Base-by-base conservation (phyloP, 2,797 vertebrate species). In the Cyclura pinguis region DNA sequence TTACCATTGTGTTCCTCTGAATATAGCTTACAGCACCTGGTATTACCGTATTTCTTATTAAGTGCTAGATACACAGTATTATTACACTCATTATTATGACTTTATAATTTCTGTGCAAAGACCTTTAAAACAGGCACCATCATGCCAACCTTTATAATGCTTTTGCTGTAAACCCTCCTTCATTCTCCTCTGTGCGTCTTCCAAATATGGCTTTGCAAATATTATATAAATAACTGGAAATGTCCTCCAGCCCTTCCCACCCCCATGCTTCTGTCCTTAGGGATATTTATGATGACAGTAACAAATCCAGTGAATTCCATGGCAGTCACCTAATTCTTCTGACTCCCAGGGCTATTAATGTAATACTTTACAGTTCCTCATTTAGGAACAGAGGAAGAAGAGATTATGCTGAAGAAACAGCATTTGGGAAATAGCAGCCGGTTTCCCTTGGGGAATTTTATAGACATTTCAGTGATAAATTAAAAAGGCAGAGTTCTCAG, bases 331-430 rank as follows among this genome's bases (percentile, higher is more conserved):
- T 82, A 0, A 87, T 92, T 95, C 94, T 95, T 92, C 92, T 72
- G 88, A 55, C 42, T 93, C 93, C 62, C 57, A 62, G 87, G 92
- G 82, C 93, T 89, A 93, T 95, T 91, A 92, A 84, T 84, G 84
- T 93, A 93, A 95, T 93, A 82, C 76, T 94, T 89, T 88, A 86
- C 72, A 59, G 86, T 93, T 95, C 94, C 92, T 92, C 74, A 92
- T 77, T 78, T 91, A 38, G 12, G 84, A 94, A 94, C 94, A 95
- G 87, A 94, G 94, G 87, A 94, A 94, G 96, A 96, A 95, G 94
- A 94, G 94, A 94, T 94, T 92, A 95, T 92, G 91, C 92, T 78
- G 69, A 69, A 84, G 90, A 92, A 69, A 87, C 86, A 91, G 91
- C 93, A 24, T 96, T 94, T 94, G 95, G 92, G 12, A 94, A 95